Percentiles rank a stretch among this genome's conserved stretches.
Evolutionary conservation across 2,888 invertebrate genomes (phyloP).

Genomic region (Boloria euphrosyne): DNA sequence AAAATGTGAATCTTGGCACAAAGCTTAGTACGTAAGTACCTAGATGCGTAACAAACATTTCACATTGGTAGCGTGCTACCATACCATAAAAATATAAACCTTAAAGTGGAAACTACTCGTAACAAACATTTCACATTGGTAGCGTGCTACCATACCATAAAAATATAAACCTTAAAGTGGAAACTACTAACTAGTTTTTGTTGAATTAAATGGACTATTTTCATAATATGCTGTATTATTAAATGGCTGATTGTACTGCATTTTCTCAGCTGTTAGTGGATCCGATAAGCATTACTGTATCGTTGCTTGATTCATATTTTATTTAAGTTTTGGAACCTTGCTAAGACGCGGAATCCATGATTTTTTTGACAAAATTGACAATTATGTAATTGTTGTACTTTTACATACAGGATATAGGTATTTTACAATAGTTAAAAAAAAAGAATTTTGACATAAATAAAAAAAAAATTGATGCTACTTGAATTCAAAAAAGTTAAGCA

Average conservation of each 20-base stretch:
- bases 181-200: slow-evolving; percentile 15
- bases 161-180: too few species aligned
- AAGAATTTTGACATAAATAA: too few species aligned
- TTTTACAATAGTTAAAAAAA: too few species aligned
- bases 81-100: too few species aligned
- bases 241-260: slow-evolving; percentile 58
- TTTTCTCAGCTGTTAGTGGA: slow-evolving; percentile 35
- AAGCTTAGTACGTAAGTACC: too few species aligned
- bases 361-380: slow-evolving; percentile 6
- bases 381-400: background rate
- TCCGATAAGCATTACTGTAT: background rate
- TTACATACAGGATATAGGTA: too few species aligned
- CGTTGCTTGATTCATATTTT: background rate
- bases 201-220: slow-evolving; percentile 4
- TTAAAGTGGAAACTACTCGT: too few species aligned
- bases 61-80: too few species aligned
- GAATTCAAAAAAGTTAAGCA: background rate
- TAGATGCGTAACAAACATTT: too few species aligned
- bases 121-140: too few species aligned
- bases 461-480: background rate
- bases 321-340: background rate
- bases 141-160: too few species aligned
- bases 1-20: too few species aligned
- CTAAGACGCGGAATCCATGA: slow-evolving; percentile 6
- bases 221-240: slow-evolving; percentile 17